A percentile compares a stretch with the other conserved stretches of the same genome.
Conservation (phyloP, 2,888 invertebrate species). For the Lysandra coridon region DNA sequence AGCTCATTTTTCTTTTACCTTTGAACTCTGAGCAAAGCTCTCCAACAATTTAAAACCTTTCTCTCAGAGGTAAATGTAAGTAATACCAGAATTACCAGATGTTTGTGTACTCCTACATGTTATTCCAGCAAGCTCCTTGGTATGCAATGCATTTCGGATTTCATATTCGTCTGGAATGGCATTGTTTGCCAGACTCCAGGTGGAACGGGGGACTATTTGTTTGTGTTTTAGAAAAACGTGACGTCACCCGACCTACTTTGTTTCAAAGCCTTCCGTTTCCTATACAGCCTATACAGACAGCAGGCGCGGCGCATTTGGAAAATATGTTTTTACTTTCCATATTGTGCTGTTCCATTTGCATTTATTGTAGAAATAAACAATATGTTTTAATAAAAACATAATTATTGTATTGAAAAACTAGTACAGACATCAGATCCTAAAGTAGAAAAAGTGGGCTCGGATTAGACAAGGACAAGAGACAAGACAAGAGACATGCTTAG, state of each 20-base stretch:
- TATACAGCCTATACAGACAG: background rate
- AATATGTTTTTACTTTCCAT: background rate
- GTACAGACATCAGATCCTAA: no score
- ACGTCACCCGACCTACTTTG: constrained; percentile 21
- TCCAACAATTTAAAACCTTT: background rate
- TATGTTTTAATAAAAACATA: background rate
- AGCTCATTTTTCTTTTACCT: background rate
- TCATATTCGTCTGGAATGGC: constrained; percentile 25
- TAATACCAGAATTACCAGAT: background rate
- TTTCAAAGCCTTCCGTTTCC: constrained; percentile 21
- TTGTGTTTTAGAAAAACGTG: constrained; percentile 25
- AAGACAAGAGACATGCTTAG: no score
- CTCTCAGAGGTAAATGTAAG: background rate
- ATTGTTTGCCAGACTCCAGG: constrained; percentile 23
- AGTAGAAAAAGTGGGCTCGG: no score
- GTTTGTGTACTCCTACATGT: background rate
- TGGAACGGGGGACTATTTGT: constrained; percentile 13
- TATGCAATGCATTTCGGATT: constrained; percentile 18
- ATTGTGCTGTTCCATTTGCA: background rate
- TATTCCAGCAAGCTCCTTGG: background rate
- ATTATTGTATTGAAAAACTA: background rate
- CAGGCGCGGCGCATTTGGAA: constrained; percentile 29
- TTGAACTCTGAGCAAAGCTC: background rate
- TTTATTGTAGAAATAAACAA: background rate
- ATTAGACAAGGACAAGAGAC: no score